Base-by-base conservation (phyloP, 2,113 vertebrate genomes). In the Semicossyphus pulcher region DNA sequence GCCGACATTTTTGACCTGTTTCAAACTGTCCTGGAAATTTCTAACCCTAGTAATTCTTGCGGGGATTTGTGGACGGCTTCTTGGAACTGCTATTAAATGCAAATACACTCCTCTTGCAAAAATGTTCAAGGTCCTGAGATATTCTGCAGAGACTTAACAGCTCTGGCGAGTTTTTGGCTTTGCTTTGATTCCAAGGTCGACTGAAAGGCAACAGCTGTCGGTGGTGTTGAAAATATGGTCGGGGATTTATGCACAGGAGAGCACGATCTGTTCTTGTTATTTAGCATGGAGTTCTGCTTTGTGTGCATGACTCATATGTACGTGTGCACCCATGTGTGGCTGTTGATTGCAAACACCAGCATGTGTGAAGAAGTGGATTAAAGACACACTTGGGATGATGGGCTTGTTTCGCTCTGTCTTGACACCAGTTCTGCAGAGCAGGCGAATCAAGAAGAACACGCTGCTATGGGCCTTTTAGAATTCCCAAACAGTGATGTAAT, bases 211-310 rank as follows among this genome's bases (percentile, higher is more conserved):
- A 45, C 75, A 80, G 72, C 76, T 82, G 83, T 68, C 25, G 36
- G 31, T 56, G 14, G 61, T 54, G 51, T 71, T 70, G 53, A 75
- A 75, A 80, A 49, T 14, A 36, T 5, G 20, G 75, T 57, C 48
- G 32, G 59, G 26, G 45, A 49, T 51, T 73, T 76, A 58, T 62
- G 31, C 42, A 12, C n/a, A 1, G 28, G 64, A 81, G 34, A 7
- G 75, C 61, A 85, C 69, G 56, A 49, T 70, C 71, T 71, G 76
- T 78, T 80, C 70, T 61, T 23, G 28, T 39, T 53, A 42, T 67
- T 81, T 26, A 47, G 31, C 31, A 42, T 76, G 18, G 7, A 48
- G 39, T 51, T 76, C 49, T 80, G 58, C 65, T 79, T 56, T 70
- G 47, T 42, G 41, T 41, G 68, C 31, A 42, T 74, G 45, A 63